Evolutionary conservation across 92 coral and sea anemone species (phyloP).

Genomic region (Desmophyllum pertusum): DNA sequence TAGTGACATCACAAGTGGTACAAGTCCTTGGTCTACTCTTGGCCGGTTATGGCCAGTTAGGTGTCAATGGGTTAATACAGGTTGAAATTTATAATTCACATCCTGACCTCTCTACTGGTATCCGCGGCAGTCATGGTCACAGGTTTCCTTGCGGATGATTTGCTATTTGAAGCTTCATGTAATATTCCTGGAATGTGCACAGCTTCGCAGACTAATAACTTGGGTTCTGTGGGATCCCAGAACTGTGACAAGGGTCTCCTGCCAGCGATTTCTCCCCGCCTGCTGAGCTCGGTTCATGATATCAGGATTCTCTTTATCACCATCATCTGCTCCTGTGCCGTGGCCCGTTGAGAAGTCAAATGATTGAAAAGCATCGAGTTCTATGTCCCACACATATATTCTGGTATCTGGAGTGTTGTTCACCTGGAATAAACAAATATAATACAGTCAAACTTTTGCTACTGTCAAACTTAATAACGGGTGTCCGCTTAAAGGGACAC

Average conservation of each 20-base stretch:
- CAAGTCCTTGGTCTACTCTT: no score
- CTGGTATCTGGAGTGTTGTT: conserved; percentile 74
- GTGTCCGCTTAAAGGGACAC: no score
- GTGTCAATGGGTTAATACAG: no score
- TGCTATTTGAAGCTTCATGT: conserved; percentile 9
- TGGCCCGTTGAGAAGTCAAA: conserved; percentile 93
- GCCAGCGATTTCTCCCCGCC: conserved; percentile 84
- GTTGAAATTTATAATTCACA: neutral
- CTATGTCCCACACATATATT: conserved; percentile 92
- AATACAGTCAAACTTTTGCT: no score
- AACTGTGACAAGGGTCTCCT: conserved; percentile 78
- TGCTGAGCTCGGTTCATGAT: conserved; percentile 66
- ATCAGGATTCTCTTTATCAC: conserved; percentile 62
- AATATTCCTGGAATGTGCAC: conserved; percentile 48
- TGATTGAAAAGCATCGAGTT: conserved; percentile 77
- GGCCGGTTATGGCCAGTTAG: no score
- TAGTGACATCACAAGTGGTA: no score
- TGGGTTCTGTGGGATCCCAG: conserved; percentile 96
- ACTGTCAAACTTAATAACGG: no score
- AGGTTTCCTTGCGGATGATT: conserved; percentile 47
- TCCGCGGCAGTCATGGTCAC: conserved; percentile 40
- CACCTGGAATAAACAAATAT: conserved; percentile 56
- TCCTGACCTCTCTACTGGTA: conserved; percentile 22
- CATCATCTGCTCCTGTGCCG: conserved; percentile 67
- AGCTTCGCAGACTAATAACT: conserved; percentile 89